A percentile compares a stretch with the other conserved stretches of the same genome.
Conservation (phyloP, 1,140 invertebrate species). For the Drosophila gunungcola region DNA sequence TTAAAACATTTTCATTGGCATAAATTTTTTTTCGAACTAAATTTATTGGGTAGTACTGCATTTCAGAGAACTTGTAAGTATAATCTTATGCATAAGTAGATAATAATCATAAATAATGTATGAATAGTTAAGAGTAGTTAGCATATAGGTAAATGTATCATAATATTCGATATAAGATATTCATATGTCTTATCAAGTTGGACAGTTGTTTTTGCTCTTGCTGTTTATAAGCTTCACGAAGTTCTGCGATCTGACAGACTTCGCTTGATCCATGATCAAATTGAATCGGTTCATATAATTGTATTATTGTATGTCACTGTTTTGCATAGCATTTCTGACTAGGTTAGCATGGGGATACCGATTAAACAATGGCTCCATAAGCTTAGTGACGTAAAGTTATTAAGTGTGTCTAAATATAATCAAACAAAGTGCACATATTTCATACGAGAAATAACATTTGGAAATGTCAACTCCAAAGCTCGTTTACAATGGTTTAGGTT, state of each 20-base stretch:
- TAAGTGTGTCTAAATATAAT: constrained; percentile 47
- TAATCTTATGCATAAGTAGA: constrained; percentile 76
- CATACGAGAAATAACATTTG: constrained; percentile 70
- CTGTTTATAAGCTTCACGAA: constrained; percentile 42
- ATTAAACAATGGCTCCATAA: constrained; percentile 53
- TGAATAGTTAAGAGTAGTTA: constrained; percentile 63
- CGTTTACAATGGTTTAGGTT: constrained; percentile 20
- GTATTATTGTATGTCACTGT: constrained; percentile 53
- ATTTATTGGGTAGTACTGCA: constrained; percentile 85
- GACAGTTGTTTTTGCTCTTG: constrained; percentile 51
- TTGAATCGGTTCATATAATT: constrained; percentile 33
- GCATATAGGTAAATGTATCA: constrained; percentile 58
- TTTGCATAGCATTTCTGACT: constrained; percentile 25
- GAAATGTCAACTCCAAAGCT: constrained; percentile 11
- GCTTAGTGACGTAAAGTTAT: constrained; percentile 31
- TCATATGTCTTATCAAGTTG: constrained; percentile 54
- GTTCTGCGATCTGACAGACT: constrained; percentile 42
- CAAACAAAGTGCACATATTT: constrained; percentile 76
- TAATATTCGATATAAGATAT: constrained; percentile 56
- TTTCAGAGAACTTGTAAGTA: constrained; percentile 73
- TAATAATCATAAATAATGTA: constrained; percentile 61
- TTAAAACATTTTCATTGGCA: constrained; percentile 81
- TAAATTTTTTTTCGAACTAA: constrained; percentile 85
- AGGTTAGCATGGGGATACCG: constrained; percentile 35
- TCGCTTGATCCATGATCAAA: constrained; percentile 72